These are phyloP conservation scores for Caradrina clavipalpis DNA, from an alignment of 2,888 invertebrate species.

Conservation along the genomic window DNA sequence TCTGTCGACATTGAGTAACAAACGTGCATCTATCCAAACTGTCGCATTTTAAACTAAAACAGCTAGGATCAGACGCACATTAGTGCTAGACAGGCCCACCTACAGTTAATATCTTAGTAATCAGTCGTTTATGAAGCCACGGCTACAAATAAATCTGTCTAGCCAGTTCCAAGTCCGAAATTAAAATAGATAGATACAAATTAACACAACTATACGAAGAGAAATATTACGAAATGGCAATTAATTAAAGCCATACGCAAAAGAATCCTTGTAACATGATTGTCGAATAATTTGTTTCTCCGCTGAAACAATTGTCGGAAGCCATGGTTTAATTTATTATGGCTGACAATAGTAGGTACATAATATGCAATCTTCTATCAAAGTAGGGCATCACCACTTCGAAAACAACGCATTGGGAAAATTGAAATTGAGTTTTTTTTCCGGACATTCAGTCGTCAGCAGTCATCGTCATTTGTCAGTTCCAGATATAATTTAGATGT, in stretches of 20 bases:
- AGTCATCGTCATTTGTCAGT: too few species aligned
- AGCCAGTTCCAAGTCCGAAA: constrained; percentile 25
- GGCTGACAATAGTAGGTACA: neutral
- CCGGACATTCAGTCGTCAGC: too few species aligned
- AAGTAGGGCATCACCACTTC: too few species aligned
- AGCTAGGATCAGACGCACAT: neutral
- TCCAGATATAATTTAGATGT: too few species aligned
- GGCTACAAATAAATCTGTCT: constrained; percentile 20
- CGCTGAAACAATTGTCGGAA: constrained; percentile 61
- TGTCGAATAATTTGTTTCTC: constrained; percentile 47
- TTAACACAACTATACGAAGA: neutral
- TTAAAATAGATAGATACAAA: constrained; percentile 26
- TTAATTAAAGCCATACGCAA: constrained; percentile 18
- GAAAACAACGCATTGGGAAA: too few species aligned
- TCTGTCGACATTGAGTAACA: too few species aligned
- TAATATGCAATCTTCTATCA: neutral
- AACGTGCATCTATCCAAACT: too few species aligned
- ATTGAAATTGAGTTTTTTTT: too few species aligned
- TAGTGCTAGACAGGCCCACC: neutral
- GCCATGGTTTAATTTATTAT: constrained; percentile 36
- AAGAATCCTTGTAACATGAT: constrained; percentile 44
- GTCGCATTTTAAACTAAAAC: too few species aligned
- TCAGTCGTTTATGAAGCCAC: neutral
- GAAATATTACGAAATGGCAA: constrained; percentile 10
- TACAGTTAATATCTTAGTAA: constrained; percentile 2